phyloP scores from a whole-genome alignment of 2,797 vertebrate genomes.

The Echiichthys vipera region DNA sequence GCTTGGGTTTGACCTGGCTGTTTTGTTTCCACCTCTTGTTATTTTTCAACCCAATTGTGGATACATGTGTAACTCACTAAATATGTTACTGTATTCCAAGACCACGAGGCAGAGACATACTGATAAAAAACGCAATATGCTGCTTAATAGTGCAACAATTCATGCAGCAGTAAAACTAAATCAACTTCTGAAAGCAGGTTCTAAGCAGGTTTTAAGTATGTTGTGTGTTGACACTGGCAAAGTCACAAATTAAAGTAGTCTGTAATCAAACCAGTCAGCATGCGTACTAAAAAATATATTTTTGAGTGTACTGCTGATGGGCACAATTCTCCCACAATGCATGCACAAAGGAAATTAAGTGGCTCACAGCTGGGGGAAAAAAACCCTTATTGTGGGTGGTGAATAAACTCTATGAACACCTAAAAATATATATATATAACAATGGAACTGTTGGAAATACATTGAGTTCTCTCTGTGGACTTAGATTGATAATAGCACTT shows the following conservation, averaged over 20 bases:
- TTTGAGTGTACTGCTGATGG: neutral
- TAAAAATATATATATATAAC: neutral
- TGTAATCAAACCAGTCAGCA: neutral
- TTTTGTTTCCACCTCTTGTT: neutral
- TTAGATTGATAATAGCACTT: neutral
- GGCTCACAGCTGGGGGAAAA: neutral
- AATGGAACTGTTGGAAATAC: neutral
- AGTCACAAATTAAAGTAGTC: neutral
- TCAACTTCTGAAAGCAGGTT: too few species aligned
- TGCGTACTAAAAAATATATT: neutral
- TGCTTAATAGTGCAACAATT: neutral
- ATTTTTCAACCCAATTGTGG: neutral
- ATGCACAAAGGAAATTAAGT: constrained; percentile 1
- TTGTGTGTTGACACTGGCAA: neutral
- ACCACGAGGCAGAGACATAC: neutral
- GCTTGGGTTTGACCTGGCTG: too few species aligned
- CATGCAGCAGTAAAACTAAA: too few species aligned
- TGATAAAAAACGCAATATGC: neutral
- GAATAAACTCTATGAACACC: neutral
- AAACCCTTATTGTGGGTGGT: neutral
- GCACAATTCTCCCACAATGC: constrained; percentile 3
- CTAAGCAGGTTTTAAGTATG: neutral
- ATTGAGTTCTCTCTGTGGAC: neutral
- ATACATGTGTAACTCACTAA: neutral
- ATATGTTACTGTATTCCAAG: neutral